Evolutionary conservation across 2,113 vertebrate species (phyloP).

Genomic region (Triplophysa dalaica): DNA sequence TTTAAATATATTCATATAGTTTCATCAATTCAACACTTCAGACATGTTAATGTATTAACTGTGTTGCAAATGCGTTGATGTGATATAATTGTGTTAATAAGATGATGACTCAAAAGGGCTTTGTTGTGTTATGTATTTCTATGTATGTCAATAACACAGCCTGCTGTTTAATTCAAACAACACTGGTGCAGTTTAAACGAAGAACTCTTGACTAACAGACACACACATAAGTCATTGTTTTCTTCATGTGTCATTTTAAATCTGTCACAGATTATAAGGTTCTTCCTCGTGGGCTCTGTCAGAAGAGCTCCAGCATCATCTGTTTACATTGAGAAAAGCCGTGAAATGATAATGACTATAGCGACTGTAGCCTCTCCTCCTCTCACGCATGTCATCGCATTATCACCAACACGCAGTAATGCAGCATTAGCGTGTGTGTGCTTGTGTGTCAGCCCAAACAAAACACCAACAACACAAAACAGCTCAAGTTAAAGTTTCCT

Average conservation of each 20-base stretch:
- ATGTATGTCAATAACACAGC: no score
- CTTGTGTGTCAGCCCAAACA: slow-evolving; percentile 64
- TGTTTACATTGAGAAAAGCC: slow-evolving; percentile 57
- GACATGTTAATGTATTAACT: no score
- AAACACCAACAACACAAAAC: slow-evolving; percentile 55
- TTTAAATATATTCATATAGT: no score
- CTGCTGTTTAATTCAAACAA: no score
- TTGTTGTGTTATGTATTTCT: no score
- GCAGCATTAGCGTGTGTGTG: slow-evolving; percentile 62
- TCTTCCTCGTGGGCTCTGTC: slow-evolving; percentile 63
- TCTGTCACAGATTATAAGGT: slow-evolving; percentile 65
- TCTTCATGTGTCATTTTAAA: slow-evolving; percentile 66
- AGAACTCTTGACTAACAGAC: no score
- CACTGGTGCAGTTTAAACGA: no score
- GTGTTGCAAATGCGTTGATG: no score
- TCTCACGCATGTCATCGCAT: slow-evolving; percentile 60
- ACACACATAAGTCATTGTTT: slow-evolving; percentile 37
- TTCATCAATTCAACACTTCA: no score
- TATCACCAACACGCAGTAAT: slow-evolving; percentile 61
- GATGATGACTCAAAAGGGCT: no score
- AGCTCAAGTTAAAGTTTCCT: background rate
- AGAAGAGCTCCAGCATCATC: slow-evolving; percentile 62
- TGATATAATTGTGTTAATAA: no score
- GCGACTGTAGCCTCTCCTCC: slow-evolving; percentile 56
- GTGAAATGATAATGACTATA: slow-evolving; percentile 60